A percentile compares a stretch with the other conserved stretches of the same genome.
Conservation (phyloP, 2,113 vertebrate genomes). For the Malurus cyaneus region DNA sequence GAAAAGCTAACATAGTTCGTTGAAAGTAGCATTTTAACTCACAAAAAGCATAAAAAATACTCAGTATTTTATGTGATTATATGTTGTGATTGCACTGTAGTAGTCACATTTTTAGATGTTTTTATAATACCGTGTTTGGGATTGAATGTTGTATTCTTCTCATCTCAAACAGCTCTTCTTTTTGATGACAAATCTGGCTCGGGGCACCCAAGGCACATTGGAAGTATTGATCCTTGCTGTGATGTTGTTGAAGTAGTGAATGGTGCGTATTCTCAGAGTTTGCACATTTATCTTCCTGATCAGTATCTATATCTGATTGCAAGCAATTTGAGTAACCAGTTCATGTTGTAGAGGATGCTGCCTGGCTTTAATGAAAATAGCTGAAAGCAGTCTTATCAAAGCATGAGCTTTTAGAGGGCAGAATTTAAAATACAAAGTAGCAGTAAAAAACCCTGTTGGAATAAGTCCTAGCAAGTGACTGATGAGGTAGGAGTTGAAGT, state of each 20-base stretch:
- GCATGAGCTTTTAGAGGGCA: not conserved
- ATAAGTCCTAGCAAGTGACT: not conserved
- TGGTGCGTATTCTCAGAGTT: conserved; percentile 75
- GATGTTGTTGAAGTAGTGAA: conserved; percentile 91
- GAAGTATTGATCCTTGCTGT: conserved; percentile 95
- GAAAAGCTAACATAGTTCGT: not conserved
- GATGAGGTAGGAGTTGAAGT: not conserved
- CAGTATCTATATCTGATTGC: not conserved
- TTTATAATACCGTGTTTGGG: not conserved
- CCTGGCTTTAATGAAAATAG: not conserved
- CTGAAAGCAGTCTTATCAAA: not conserved
- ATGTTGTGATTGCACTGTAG: not conserved
- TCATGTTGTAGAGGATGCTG: not conserved
- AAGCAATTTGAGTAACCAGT: not conserved
- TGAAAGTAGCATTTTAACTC: not conserved
- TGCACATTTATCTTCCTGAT: not conserved
- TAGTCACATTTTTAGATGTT: not conserved
- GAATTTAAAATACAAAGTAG: not conserved
- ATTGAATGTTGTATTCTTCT: not conserved
- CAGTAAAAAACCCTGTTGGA: not conserved
- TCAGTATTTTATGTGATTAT: not conserved
- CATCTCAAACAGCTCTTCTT: conserved; percentile 83
- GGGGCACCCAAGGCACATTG: conserved; percentile 92
- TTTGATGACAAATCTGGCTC: conserved; percentile 87
- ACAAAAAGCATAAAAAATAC: not conserved